Conservation (phyloP, 2,888 invertebrate genomes). For the Hecatera dysodea region DNA sequence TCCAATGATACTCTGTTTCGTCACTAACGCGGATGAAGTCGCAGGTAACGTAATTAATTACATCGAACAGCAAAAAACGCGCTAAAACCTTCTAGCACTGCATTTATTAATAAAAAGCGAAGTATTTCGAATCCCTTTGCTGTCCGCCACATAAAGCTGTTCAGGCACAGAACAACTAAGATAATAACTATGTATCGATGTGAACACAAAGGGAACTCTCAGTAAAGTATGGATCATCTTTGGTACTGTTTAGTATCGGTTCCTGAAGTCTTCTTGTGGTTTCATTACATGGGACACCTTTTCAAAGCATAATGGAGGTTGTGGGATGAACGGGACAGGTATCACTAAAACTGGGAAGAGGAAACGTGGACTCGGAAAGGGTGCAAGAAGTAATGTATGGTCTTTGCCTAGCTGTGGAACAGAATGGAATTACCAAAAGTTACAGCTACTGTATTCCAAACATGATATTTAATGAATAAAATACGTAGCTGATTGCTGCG, state of each 20-base stretch:
- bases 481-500: background rate
- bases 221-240: background rate
- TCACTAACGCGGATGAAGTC: too few relatives aligned
- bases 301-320: too few relatives aligned
- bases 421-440: background rate
- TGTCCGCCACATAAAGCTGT: slow-evolving; percentile 33
- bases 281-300: background rate
- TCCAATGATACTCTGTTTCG: too few relatives aligned
- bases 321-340: too few relatives aligned
- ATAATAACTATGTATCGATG: slow-evolving; percentile 10
- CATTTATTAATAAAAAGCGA: slow-evolving; percentile 1
- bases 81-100: background rate
- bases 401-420: background rate
- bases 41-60: too few relatives aligned
- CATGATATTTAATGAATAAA: too few relatives aligned
- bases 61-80: background rate
- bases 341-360: too few relatives aligned
- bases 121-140: slow-evolving; percentile 27
- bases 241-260: background rate
- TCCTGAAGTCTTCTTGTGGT: background rate
- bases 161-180: slow-evolving; percentile 10
- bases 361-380: too few relatives aligned
- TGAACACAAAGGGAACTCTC: background rate
- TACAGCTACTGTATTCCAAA: background rate
- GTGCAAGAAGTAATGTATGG: too few relatives aligned